phyloP scores from a whole-genome alignment of 2,888 invertebrate species.

The Ophion ventricosus region DNA sequence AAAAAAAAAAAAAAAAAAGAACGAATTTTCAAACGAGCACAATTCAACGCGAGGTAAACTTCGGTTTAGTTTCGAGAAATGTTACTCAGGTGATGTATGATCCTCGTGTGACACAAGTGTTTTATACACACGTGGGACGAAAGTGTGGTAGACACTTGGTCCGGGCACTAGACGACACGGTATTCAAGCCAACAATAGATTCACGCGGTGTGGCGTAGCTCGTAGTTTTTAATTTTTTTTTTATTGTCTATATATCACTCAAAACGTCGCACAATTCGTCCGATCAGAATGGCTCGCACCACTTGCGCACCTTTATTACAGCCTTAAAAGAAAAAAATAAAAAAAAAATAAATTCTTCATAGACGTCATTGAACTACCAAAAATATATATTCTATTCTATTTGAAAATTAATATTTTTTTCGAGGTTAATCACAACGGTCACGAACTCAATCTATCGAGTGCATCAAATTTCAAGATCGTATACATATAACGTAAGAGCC shows the following conservation, averaged over 20 bases:
- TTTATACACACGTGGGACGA: constrained; percentile 34
- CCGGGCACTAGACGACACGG: constrained; percentile 50
- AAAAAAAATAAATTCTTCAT: neutral
- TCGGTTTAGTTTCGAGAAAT: constrained; percentile 23
- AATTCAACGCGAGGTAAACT: constrained; percentile 19
- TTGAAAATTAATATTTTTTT: no score
- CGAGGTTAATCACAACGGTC: neutral
- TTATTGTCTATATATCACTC: constrained; percentile 17
- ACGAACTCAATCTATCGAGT: no score
- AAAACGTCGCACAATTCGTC: constrained; percentile 2
- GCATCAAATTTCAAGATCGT: no score
- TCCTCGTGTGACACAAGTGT: constrained; percentile 13
- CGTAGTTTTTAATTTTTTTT: constrained; percentile 33
- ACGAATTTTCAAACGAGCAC: neutral
- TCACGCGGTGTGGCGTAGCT: constrained; percentile 52
- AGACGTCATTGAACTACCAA: no score
- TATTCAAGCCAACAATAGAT: constrained; percentile 63
- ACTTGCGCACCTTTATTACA: neutral
- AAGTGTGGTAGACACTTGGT: constrained; percentile 33
- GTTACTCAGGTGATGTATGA: constrained; percentile 29
- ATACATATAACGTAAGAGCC: neutral
- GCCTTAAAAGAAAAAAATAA: neutral
- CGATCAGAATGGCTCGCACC: constrained; percentile 3
- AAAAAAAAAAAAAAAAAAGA: neutral
- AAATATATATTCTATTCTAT: no score